A percentile compares a stretch with the other conserved stretches of the same genome.
Evolutionary conservation across 2,797 vertebrate genomes (phyloP).

Genomic region (Coracias cyanogaster): DNA sequence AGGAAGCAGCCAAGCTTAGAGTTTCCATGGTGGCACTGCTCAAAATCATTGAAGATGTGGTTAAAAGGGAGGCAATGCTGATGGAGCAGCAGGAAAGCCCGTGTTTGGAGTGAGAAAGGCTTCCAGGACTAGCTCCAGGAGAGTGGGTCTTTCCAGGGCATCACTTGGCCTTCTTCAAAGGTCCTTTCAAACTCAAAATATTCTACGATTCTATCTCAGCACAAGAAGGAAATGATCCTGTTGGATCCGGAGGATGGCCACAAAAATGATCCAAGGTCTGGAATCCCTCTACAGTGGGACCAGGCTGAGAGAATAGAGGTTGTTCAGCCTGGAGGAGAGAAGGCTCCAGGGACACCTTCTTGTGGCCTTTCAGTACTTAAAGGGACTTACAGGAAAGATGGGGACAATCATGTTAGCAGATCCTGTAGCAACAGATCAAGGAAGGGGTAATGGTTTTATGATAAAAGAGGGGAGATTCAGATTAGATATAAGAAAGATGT

Average conservation of each 20-base stretch:
- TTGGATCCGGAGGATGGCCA: not conserved
- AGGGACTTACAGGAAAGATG: not conserved
- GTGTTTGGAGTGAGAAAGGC: not conserved
- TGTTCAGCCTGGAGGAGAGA: not conserved
- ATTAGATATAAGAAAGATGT: not conserved
- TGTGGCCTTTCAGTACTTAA: too few relatives aligned
- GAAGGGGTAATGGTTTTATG: not conserved
- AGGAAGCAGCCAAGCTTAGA: not conserved
- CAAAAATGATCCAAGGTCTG: not conserved
- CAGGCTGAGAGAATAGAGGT: not conserved
- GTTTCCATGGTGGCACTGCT: not conserved
- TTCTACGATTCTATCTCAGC: not conserved
- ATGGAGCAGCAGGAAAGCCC: not conserved
- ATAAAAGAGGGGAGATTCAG: not conserved
- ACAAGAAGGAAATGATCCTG: not conserved
- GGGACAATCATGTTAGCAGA: not conserved
- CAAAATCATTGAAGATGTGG: not conserved
- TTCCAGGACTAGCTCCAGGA: not conserved
- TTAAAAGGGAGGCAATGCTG: not conserved
- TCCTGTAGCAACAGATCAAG: not conserved
- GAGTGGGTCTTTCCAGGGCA: accelerated
- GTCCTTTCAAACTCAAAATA: not conserved
- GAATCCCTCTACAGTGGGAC: not conserved
- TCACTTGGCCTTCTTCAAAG: not conserved
- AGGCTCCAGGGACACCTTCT: too few relatives aligned